Conservation (phyloP, 35 echinoderm and acorn worm species). For the Holothuria glaberrima region DNA sequence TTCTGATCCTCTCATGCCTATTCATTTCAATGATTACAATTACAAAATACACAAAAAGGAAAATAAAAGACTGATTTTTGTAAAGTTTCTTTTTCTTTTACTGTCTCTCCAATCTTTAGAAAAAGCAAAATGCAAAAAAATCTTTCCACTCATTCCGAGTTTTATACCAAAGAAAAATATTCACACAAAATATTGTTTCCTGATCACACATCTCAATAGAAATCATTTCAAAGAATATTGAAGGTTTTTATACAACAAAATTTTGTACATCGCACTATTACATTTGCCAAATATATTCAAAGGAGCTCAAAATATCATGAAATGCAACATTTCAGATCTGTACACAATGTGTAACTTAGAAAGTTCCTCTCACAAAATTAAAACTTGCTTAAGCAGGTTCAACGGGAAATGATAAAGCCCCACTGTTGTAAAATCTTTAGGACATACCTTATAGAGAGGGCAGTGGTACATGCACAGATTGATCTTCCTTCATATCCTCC, state of each 20-base stretch:
- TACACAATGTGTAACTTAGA: background rate
- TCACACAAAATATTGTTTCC: too few relatives aligned
- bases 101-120: conserved; percentile 4
- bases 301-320: background rate
- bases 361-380: background rate
- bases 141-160: too few relatives aligned
- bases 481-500: too few relatives aligned
- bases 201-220: too few relatives aligned
- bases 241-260: too few relatives aligned
- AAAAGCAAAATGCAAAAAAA: conserved; percentile 13
- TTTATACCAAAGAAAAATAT: too few relatives aligned
- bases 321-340: background rate
- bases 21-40: too few relatives aligned
- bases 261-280: too few relatives aligned
- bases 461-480: background rate
- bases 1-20: too few relatives aligned
- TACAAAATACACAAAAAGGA: background rate
- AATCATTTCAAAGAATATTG: too few relatives aligned
- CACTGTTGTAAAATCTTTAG: background rate
- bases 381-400: background rate
- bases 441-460: background rate
- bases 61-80: background rate
- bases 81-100: conserved; percentile 12
- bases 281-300: background rate
- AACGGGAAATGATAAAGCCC: background rate